Conservation (phyloP, 1,140 invertebrate genomes). For the Calephelis nemesis region DNA sequence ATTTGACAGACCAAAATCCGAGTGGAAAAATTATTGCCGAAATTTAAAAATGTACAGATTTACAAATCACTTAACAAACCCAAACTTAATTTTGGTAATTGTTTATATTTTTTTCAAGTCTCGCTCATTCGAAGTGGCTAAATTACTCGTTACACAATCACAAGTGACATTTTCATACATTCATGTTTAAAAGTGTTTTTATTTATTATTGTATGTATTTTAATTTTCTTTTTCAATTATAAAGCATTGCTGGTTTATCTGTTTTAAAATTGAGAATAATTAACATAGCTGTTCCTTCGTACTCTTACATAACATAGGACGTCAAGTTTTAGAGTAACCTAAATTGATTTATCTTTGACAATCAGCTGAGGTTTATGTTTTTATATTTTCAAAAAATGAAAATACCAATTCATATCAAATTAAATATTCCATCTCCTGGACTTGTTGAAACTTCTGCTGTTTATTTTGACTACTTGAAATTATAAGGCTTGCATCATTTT, state of each 20-base stretch:
- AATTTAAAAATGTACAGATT: slow-evolving; percentile 70
- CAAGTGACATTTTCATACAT: neutral
- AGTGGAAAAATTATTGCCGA: slow-evolving; percentile 62
- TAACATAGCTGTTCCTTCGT: slow-evolving; percentile 41
- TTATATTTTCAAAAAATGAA: neutral
- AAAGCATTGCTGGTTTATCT: neutral
- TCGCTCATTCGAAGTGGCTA: neutral
- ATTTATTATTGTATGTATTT: neutral
- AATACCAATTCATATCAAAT: too few species aligned
- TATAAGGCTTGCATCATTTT: too few species aligned
- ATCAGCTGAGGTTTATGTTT: slow-evolving; percentile 27
- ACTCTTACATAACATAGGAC: slow-evolving; percentile 69
- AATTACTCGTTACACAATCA: neutral
- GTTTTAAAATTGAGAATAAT: neutral
- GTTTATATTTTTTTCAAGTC: slow-evolving; percentile 11
- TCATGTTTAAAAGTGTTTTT: slow-evolving; percentile 1
- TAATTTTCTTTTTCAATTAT: neutral
- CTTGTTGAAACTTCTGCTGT: too few species aligned
- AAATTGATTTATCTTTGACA: slow-evolving; percentile 23
- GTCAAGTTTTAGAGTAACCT: slow-evolving; percentile 66
- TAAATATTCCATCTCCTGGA: too few species aligned
- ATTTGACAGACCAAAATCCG: slow-evolving; percentile 27
- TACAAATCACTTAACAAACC: slow-evolving; percentile 63
- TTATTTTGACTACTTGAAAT: too few species aligned
- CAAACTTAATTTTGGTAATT: slow-evolving; percentile 69